Percentiles rank a stretch among this genome's conserved stretches.
These are phyloP conservation scores for Mastomys coucha DNA, from an alignment of 2,113 vertebrate genomes.

Conservation along the genomic window DNA sequence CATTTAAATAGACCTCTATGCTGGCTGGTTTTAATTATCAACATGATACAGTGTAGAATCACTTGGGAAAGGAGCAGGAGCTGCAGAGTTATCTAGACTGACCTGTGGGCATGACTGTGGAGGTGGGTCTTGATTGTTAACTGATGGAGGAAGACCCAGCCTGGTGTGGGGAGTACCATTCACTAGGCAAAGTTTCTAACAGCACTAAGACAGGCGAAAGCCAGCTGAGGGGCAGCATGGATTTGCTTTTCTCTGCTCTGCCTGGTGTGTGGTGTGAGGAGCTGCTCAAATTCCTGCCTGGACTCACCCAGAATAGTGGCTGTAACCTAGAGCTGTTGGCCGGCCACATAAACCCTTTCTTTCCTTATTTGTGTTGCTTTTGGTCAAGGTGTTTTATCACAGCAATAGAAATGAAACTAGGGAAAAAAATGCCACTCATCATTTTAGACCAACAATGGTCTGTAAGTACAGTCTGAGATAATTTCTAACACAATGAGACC, in stretches of 20 bases:
- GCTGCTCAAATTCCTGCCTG: no score
- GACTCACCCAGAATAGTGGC: not conserved
- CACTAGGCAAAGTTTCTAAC: not conserved
- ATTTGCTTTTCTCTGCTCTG: not conserved
- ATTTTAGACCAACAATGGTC: constrained; percentile 43
- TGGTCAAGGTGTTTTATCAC: not conserved
- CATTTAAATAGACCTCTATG: constrained; percentile 42
- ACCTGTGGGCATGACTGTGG: not conserved
- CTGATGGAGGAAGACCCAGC: not conserved
- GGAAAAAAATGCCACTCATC: constrained; percentile 37
- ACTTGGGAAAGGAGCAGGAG: not conserved
- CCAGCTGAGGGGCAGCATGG: not conserved
- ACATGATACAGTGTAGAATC: not conserved
- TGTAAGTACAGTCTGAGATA: constrained; percentile 22
- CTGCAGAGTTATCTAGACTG: not conserved
- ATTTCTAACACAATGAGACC: constrained; percentile 11
- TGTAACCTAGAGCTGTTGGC: not conserved
- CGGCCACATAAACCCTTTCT: not conserved
- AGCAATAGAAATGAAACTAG: constrained; percentile 32
- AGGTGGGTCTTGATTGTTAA: not conserved
- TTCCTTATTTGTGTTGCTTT: not conserved
- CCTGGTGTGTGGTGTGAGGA: not conserved
- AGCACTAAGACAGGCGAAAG: not conserved
- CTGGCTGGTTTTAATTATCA: not conserved
- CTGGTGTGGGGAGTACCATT: not conserved